Conservation (phyloP, 1,140 invertebrate species). For the Homarus americanus region DNA sequence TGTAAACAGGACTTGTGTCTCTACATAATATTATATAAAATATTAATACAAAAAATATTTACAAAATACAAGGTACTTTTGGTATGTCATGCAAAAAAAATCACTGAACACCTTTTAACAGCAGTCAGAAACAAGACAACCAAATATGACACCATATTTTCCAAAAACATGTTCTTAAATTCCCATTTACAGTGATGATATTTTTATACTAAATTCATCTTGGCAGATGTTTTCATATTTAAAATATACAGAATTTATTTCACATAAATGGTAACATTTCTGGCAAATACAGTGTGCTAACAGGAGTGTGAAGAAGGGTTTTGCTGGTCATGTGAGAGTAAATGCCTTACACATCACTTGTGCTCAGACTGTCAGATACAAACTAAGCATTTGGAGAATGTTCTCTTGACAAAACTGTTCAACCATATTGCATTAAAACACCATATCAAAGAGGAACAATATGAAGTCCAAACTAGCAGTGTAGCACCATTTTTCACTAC, state of each 20-base stretch:
- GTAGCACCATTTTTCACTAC: slow-evolving; percentile 62
- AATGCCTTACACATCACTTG: slow-evolving; percentile 22
- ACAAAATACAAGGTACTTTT: slow-evolving; percentile 52
- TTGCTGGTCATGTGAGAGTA: not conserved
- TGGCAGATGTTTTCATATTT: not conserved
- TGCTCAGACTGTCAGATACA: not conserved
- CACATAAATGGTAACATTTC: not conserved
- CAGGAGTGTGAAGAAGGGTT: not conserved
- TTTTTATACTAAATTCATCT: not conserved
- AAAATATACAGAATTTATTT: not conserved
- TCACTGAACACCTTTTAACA: slow-evolving; percentile 30
- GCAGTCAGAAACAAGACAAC: slow-evolving; percentile 55
- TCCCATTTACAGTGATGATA: slow-evolving; percentile 18
- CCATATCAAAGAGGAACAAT: not conserved
- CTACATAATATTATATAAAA: slow-evolving; percentile 55
- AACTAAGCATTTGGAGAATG: slow-evolving; percentile 8
- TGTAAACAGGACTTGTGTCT: slow-evolving; percentile 27
- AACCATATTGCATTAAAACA: slow-evolving; percentile 27
- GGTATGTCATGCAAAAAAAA: slow-evolving; percentile 44
- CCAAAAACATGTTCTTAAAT: slow-evolving; percentile 21
- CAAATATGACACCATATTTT: slow-evolving; percentile 22
- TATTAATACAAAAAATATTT: slow-evolving; percentile 62
- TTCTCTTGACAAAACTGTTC: slow-evolving; percentile 10
- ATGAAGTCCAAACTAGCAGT: slow-evolving; percentile 26
- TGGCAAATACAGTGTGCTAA: not conserved